Conservation (phyloP, 2,113 vertebrate species). For the Tretioscincus oriximinensis region DNA sequence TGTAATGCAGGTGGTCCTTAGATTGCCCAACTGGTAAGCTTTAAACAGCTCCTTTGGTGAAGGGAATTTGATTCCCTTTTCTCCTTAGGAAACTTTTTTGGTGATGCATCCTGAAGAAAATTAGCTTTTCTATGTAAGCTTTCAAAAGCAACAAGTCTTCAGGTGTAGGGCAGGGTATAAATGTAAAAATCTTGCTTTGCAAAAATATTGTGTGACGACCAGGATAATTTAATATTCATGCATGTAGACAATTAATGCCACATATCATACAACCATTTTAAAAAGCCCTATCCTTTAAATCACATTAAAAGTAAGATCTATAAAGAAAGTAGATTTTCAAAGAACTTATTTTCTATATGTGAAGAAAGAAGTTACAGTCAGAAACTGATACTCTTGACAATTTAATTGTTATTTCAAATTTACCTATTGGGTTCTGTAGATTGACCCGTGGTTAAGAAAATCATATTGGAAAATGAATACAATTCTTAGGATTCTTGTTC, state of each 20-base stretch:
- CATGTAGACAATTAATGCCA: background rate
- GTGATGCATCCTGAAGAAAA: background rate
- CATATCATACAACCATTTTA: background rate
- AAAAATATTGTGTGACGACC: background rate
- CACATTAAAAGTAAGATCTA: background rate
- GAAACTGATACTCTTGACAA: background rate
- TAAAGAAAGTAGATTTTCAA: background rate
- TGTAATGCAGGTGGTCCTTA: no score
- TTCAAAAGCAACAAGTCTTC: background rate
- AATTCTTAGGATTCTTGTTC: background rate
- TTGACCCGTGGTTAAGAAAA: background rate
- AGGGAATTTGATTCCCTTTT: no score
- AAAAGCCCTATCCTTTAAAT: slow-evolving; percentile 1
- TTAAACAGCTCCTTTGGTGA: no score
- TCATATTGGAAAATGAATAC: background rate
- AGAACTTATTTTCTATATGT: background rate
- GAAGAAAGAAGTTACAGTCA: background rate
- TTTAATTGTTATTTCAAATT: background rate
- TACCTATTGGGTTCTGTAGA: background rate
- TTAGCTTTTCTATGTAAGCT: background rate
- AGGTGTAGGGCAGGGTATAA: no score
- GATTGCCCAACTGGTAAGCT: no score
- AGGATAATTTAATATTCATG: background rate
- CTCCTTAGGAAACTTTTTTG: no score
- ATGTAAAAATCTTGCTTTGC: background rate